Evolutionary conservation across 1,140 invertebrate species (phyloP), one percentile per base, ranked within the genome.

Genomic region (Anagrus nilaparvatae): DNA sequence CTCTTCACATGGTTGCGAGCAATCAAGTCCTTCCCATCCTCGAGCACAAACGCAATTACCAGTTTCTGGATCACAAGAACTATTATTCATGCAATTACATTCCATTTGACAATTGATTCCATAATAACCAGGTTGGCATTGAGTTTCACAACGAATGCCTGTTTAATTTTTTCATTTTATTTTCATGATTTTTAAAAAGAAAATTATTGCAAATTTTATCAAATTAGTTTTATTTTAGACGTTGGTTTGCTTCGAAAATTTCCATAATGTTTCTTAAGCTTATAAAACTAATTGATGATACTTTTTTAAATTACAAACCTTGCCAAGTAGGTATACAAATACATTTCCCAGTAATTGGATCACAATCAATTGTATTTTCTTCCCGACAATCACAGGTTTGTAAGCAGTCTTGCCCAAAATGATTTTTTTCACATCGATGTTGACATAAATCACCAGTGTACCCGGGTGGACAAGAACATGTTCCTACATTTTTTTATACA

Each of bases 401-500:
- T 14, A 63, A 62, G 59, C 89, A 93, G 44, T 73, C 73, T 23
- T 75, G 70, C 0, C 89, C 88, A 57, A 81, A 91, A 40, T 49
- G 70, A 35, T 80, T 80, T 3, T 63, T 55, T 8, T 74, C 63
- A 61, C 88, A 92, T 47, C 73, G 75, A 29, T 75, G 65, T 50
- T 88, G 79, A 61, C 94, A 98, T 34, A 75, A 69, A 10, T 76
- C 63, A 9, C 92, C 92, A 31, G 63, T 78, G 65, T 76, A 95
- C 6, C 94, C 94, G 27, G 90, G 73, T 1, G 81, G 75, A 72
- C 95, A 97, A 23, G 79, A 79, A 61, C 93, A 97, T 41, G 74
- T 73, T 43, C 90, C 89, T 84, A 53, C 20, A 56, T n/a, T n/a
- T n/a, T n/a, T n/a, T n/a, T n/a, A n/a, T n/a, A n/a, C n/a, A n/a